These are phyloP conservation scores for Perodicticus potto DNA, from an alignment of 2,797 vertebrate species.

Conservation along the genomic window DNA sequence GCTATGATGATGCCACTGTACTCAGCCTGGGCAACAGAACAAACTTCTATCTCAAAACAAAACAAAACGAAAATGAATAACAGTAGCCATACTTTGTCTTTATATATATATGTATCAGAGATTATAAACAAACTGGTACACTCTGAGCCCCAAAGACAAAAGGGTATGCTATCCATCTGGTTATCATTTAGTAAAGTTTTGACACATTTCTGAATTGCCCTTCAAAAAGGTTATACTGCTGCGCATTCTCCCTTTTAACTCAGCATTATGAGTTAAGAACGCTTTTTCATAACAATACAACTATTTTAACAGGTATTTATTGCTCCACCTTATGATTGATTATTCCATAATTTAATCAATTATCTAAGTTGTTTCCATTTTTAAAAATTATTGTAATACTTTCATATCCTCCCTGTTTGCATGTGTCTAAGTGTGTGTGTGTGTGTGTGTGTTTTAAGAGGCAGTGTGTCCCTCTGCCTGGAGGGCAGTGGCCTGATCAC, in stretches of 20 bases:
- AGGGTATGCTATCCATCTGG: background rate
- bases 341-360: background rate
- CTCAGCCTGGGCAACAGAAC: no score
- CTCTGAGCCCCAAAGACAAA: background rate
- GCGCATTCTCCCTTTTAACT: background rate
- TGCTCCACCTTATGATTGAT: background rate
- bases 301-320: background rate
- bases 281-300: background rate
- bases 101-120: background rate
- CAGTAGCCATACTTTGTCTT: background rate
- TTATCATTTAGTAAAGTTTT: background rate
- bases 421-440: background rate
- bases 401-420: background rate
- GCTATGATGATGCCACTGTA: no score
- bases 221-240: background rate
- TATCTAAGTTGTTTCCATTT: slow-evolving; percentile 9
- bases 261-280: background rate
- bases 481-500: background rate
- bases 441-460: background rate
- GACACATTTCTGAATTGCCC: background rate
- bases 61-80: background rate
- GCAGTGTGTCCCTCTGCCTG: background rate
- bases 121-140: background rate
- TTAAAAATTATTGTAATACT: background rate
- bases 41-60: no score